Percentiles rank a stretch among this genome's conserved stretches.
phyloP scores from a whole-genome alignment of 2,888 invertebrate species.

The Opisthograptis luteolata region DNA sequence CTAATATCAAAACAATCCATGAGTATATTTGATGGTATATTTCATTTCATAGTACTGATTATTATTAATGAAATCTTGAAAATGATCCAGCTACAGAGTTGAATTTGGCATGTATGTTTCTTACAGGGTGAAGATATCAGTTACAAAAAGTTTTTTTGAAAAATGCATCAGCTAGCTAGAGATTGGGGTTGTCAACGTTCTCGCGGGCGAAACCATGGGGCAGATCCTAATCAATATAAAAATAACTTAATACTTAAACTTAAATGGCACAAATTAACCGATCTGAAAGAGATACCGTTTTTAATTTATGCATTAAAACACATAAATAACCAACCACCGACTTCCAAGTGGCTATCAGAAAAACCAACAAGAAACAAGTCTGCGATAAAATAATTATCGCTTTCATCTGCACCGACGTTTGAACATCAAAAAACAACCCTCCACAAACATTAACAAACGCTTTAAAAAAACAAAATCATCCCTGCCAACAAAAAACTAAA shows the following conservation, averaged over 20 bases:
- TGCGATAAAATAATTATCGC: conserved; percentile 82
- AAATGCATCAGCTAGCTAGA: no score
- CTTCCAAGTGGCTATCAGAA: conserved; percentile 80
- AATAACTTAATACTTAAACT: background rate
- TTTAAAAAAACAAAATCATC: conserved; percentile 55
- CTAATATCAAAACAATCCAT: no score
- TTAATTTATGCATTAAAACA: conserved; percentile 73
- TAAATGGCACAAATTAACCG: conserved; percentile 40
- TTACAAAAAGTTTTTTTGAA: no score
- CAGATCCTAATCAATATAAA: no score
- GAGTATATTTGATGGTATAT: no score
- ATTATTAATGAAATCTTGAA: no score
- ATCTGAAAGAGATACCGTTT: conserved; percentile 55
- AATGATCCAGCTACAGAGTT: no score
- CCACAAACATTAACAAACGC: conserved; percentile 55
- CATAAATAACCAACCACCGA: conserved; percentile 61
- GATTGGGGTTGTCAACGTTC: no score
- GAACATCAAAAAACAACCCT: conserved; percentile 35
- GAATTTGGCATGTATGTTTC: no score
- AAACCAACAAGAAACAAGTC: conserved; percentile 81
- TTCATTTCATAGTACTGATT: no score
- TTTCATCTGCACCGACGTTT: conserved; percentile 63
- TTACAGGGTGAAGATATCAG: no score
- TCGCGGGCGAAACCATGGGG: no score
- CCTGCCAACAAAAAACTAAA: conserved; percentile 65